Evolutionary conservation across 30 jellyfish, hydroid and myxozoan species (phyloP), one percentile per base, ranked within the genome.

Genomic region (Hydractinia echinata): DNA sequence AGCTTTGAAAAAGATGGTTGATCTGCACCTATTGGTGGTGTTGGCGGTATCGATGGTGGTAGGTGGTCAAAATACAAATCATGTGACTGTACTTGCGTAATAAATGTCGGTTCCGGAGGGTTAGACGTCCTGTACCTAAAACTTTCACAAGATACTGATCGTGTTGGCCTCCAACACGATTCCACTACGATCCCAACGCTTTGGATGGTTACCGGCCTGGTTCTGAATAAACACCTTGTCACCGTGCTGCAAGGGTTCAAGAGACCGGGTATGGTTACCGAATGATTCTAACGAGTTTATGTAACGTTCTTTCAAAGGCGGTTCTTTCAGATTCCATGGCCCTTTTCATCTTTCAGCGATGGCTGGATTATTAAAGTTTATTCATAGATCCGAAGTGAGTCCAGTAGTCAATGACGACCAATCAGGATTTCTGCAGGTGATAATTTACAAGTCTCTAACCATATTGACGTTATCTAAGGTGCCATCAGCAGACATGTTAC

Each of bases 381-480:
- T 19, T 67, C 19, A 8, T 13, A 67, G 44, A 67, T 67, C 10
- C 44, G 19, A 19, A 30, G 76, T 8, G 49, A 76, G 82, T 74
- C 49, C 15, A n/a, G 76, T 19, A 74, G 10, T 13, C 20, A 76
- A 10, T 16, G 82, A 8, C 82, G 74, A 20, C 82, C 82, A 73
- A 73, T n/a, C 16, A 73, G 13, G 76, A 73, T 49, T 73, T 73
- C 76, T 10, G 82, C 82, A 8, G 82, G 82, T 49, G 82, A 73
- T 10, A 73, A 20, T 14, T 73, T 73, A 20, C 82, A 73, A 30
- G 20, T 21, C 82, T 8, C 82, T 11, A 8, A 73, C 76, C 76
- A 73, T 19, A 11, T 51, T 14, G 74, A 16, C 73, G 10, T 10
- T 30, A 21, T 73, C 82, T 8, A 73, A 74, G 82, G 20, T 14